Conservation (phyloP, 1,140 invertebrate species). For the Micrasema longulum region DNA sequence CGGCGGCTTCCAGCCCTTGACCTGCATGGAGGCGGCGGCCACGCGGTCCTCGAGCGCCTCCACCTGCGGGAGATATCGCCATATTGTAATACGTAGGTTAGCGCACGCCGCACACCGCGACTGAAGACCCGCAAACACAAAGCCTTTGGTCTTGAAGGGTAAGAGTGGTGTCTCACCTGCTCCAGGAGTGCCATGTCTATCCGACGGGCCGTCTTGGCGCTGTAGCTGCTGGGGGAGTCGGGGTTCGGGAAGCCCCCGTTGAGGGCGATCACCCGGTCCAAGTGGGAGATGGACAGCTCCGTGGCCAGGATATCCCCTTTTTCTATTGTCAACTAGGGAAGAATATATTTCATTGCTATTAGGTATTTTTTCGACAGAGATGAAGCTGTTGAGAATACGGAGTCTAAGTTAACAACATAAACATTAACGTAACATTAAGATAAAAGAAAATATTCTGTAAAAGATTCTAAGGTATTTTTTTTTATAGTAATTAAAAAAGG, state of each 20-base stretch:
- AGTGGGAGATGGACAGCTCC: slow-evolving; percentile 66
- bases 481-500: too few species aligned
- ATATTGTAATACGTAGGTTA: neutral
- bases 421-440: too few species aligned
- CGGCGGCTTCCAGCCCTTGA: slow-evolving; percentile 89
- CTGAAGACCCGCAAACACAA: too few species aligned
- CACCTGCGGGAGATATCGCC: too few species aligned
- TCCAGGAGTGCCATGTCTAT: slow-evolving; percentile 87
- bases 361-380: too few species aligned
- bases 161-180: too few species aligned
- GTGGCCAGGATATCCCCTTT: slow-evolving; percentile 70
- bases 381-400: too few species aligned
- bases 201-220: slow-evolving; percentile 77
- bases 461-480: too few species aligned
- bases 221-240: slow-evolving; percentile 76
- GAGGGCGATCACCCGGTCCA: slow-evolving; percentile 63
- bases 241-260: slow-evolving; percentile 66
- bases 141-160: too few species aligned
- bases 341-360: too few species aligned
- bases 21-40: slow-evolving; percentile 92
- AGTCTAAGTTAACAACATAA: too few species aligned
- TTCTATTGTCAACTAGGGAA: slow-evolving; percentile 69
- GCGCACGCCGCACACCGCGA: neutral
- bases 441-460: too few species aligned
- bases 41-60: slow-evolving; percentile 94